Percentiles rank a stretch among this genome's conserved stretches.
Evolutionary conservation across 2,888 invertebrate genomes (phyloP).

Genomic region (Dione vanillae): DNA sequence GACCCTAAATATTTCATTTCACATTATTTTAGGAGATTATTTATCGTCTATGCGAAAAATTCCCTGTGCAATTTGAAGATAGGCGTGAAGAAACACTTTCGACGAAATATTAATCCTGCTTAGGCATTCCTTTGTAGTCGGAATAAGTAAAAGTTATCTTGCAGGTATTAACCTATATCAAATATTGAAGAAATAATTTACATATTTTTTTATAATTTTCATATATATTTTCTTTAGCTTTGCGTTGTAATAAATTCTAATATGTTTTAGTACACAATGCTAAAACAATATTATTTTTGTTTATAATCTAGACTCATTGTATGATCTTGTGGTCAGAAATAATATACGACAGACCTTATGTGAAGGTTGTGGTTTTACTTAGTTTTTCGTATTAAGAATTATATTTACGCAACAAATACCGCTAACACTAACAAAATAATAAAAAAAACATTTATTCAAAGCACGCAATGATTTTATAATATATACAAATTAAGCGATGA

Average conservation of each 20-base stretch:
- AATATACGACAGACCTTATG: not conserved
- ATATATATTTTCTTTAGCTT: not conserved
- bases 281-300: not conserved
- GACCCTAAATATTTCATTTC: conserved; percentile 46
- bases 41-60: conserved; percentile 40
- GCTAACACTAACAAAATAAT: not conserved
- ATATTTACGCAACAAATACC: not conserved
- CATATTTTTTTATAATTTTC: not conserved
- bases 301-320: not conserved
- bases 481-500: no score
- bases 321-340: not conserved
- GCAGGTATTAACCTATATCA: not conserved
- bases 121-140: not conserved
- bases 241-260: not conserved
- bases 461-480: not conserved
- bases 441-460: no score
- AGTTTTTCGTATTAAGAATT: not conserved
- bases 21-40: conserved; percentile 49
- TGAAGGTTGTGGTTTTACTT: conserved; percentile 4
- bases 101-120: conserved; percentile 21
- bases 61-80: conserved; percentile 26
- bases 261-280: not conserved
- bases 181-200: not conserved
- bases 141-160: not conserved
- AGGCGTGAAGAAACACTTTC: conserved; percentile 11